These are phyloP conservation scores for Drosophila lutescens DNA, from an alignment of 2,888 invertebrate species.

Conservation along the genomic window DNA sequence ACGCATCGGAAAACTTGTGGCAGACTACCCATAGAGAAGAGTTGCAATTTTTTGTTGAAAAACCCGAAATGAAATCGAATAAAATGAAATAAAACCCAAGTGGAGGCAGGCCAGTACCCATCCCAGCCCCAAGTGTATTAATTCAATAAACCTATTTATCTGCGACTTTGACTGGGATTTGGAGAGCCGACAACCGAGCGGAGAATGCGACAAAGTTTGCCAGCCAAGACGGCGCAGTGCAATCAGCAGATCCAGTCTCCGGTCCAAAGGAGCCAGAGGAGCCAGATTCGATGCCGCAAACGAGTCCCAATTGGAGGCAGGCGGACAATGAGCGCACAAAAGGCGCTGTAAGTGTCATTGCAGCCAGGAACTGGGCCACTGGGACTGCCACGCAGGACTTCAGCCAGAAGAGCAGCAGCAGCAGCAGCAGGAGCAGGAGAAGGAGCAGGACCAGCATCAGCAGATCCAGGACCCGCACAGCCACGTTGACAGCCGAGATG, in stretches of 20 bases:
- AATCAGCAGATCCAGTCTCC: constrained; percentile 55
- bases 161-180: constrained; percentile 49
- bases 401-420: constrained; percentile 13
- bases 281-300: constrained; percentile 66
- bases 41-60: constrained; percentile 19
- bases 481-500: constrained; percentile 55
- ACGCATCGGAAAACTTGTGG: constrained; percentile 30
- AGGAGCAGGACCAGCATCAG: constrained; percentile 6
- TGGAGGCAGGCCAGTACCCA: constrained; percentile 8
- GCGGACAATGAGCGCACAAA: constrained; percentile 65
- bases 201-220: constrained; percentile 71
- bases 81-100: background rate
- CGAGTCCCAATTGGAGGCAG: constrained; percentile 72
- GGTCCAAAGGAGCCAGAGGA: constrained; percentile 27
- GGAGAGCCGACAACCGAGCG: constrained; percentile 24
- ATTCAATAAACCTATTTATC: constrained; percentile 77
- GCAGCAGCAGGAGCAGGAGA: constrained; percentile 10
- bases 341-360: constrained; percentile 71
- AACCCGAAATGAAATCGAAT: constrained; percentile 30
- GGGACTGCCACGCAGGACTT: constrained; percentile 54
- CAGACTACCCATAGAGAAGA: constrained; percentile 20
- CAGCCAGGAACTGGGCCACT: constrained; percentile 71
- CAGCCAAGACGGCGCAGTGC: constrained; percentile 61
- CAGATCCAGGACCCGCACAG: constrained; percentile 15
- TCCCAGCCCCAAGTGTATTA: constrained; percentile 57